Evolutionary conservation across 2,888 invertebrate species (phyloP), one percentile per base, ranked within the genome.

Genomic region (Griposia aprilina): DNA sequence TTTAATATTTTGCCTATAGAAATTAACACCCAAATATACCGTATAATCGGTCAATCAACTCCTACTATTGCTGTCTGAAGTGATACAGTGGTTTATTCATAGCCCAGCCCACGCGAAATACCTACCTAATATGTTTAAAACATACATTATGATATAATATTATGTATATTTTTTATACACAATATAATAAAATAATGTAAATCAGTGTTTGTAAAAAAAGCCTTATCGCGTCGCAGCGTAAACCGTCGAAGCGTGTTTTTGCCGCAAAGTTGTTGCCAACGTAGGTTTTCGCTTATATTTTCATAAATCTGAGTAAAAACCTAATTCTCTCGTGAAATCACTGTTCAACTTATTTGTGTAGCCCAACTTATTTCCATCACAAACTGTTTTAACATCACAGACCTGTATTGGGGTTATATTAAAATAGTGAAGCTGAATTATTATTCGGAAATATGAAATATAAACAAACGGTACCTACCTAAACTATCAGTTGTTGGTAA

Each of bases 221-320:
- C 52, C 74, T 81, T 74, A 84, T 81, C 69, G 36, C 57, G 26
- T 30, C 66, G 48, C 52, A 75, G 63, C 76, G 63, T 62, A 67
- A 74, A 76, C 62, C n/a, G 74, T 74, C 83, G 70, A 83, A 76
- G n/a, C 67, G 59, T 76, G 63, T 83, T 80, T 79, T 76, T 48
- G 6, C 70, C 63, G 48, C 17, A 59, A 72, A 48, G n/a, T 74
- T 83, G 41, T 74, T 65, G 48, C 36, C 36, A 63, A 71, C 23
- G 67, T 70, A 70, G 69, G 78, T 57, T 52, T 73, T 45, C 26
- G 45, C 57, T 73, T 63, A 59, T 65, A 63, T 78, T 65, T 70
- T 70, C 11, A 36, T 63, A 60, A 72, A 63, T 60, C 13, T 26
- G 45, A 6, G 5, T 41, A n/a, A 15, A 55, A 57, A 36, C 2